Percentiles rank a stretch among this genome's conserved stretches.
These are phyloP conservation scores for Drosophila erecta DNA, from an alignment of 1,140 invertebrate genomes.

Conservation along the genomic window DNA sequence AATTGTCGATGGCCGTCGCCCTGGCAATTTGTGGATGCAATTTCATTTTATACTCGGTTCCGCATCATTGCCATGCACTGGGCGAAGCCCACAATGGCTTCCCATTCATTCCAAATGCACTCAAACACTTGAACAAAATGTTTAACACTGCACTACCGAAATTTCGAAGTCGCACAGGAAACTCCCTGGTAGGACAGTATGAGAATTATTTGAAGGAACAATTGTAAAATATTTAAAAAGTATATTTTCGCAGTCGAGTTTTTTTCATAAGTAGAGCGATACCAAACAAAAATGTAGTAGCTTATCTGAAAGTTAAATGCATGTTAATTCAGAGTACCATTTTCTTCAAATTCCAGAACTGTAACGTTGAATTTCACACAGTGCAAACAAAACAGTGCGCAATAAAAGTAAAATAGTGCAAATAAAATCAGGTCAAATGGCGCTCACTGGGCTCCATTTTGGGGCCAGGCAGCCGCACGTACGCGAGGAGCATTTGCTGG, in stretches of 20 bases:
- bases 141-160: neutral
- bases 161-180: too few species aligned
- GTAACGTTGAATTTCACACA: neutral
- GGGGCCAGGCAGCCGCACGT: conserved; percentile 34
- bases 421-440: conserved; percentile 82
- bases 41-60: conserved; percentile 78
- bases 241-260: too few species aligned
- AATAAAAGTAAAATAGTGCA: conserved; percentile 82
- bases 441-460: conserved; percentile 61
- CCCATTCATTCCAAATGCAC: neutral
- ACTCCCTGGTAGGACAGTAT: too few species aligned
- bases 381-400: conserved; percentile 56
- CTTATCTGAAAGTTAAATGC: too few species aligned
- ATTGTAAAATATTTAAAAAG: too few species aligned
- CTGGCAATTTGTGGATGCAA: conserved; percentile 76
- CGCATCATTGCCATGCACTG: conserved; percentile 63
- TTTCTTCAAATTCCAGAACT: neutral
- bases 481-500: conserved; percentile 39
- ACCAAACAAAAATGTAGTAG: too few species aligned
- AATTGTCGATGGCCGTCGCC: conserved; percentile 70
- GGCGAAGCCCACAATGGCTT: conserved; percentile 14
- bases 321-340: neutral
- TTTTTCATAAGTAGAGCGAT: too few species aligned
- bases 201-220: too few species aligned
- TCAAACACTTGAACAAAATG: neutral